Evolutionary conservation across 2,888 invertebrate genomes (phyloP).

Genomic region (Melipona bicolor): DNA sequence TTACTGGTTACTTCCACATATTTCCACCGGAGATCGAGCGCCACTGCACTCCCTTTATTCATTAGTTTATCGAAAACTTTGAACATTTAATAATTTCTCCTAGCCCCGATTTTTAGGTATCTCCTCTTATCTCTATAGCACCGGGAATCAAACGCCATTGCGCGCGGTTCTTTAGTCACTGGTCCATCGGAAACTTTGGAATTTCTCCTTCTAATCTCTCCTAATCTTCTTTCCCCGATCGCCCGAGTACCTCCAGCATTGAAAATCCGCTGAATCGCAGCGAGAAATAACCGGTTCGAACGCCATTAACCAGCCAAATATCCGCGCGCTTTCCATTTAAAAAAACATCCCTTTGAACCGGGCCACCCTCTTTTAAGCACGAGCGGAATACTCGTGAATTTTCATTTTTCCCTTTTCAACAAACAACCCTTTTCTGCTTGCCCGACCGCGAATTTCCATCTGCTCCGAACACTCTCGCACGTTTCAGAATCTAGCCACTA

Average conservation of each 20-base stretch:
- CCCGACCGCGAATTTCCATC: slow-evolving; percentile 26
- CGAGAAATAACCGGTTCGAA: not conserved
- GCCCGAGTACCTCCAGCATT: not conserved
- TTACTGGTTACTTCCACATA: too few species aligned
- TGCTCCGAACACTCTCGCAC: slow-evolving; percentile 12
- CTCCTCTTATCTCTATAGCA: too few species aligned
- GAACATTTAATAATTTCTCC: too few species aligned
- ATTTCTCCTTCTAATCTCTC: too few species aligned
- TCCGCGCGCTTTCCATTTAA: not conserved
- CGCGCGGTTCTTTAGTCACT: too few species aligned
- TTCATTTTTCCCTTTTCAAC: not conserved
- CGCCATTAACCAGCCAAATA: not conserved
- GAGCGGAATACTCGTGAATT: not conserved
- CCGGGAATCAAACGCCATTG: too few species aligned
- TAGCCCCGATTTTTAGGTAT: too few species aligned
- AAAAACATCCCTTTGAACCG: not conserved
- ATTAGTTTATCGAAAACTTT: too few species aligned
- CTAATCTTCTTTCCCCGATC: too few species aligned
- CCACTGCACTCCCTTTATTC: too few species aligned
- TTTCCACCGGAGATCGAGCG: too few species aligned
- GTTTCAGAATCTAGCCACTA: slow-evolving; percentile 11
- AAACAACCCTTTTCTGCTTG: not conserved
- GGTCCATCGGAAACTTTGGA: too few species aligned
- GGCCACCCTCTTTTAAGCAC: not conserved
- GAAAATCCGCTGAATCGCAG: not conserved